These are phyloP conservation scores for Poicephalus gulielmi DNA, from an alignment of 2,113 vertebrate species.

Conservation along the genomic window DNA sequence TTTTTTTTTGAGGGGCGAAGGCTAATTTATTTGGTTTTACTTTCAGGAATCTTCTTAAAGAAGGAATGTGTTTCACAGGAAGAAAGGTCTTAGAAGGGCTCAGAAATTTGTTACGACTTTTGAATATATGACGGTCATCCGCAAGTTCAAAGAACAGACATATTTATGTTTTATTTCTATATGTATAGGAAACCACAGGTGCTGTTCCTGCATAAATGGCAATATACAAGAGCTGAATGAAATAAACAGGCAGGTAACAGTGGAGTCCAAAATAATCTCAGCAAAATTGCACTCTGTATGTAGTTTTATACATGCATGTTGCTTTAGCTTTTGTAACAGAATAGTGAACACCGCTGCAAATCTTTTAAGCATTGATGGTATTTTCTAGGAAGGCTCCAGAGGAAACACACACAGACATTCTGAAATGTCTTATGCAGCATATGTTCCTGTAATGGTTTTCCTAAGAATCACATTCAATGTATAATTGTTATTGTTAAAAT, in stretches of 20 bases:
- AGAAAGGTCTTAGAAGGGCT: neutral
- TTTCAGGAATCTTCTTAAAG: neutral
- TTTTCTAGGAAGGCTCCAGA: neutral
- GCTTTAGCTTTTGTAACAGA: neutral
- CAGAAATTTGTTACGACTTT: neutral
- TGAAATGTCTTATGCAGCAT: neutral
- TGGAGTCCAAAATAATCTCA: neutral
- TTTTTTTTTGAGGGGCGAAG: neutral
- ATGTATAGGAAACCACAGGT: neutral
- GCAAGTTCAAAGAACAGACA: neutral
- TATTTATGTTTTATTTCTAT: neutral
- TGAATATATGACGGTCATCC: neutral
- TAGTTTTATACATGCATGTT: neutral
- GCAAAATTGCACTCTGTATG: neutral
- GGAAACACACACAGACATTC: neutral
- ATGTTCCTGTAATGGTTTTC: neutral
- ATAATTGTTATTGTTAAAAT: neutral
- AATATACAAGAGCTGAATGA: neutral
- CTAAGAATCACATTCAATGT: neutral
- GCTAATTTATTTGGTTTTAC: neutral
- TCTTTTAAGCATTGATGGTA: neutral
- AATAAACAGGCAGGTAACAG: neutral
- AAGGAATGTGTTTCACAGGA: neutral
- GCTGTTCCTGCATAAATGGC: neutral
- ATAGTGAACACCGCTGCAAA: neutral